Conservation (phyloP, 1,140 invertebrate species). For the Dinoponera quadriceps region DNA sequence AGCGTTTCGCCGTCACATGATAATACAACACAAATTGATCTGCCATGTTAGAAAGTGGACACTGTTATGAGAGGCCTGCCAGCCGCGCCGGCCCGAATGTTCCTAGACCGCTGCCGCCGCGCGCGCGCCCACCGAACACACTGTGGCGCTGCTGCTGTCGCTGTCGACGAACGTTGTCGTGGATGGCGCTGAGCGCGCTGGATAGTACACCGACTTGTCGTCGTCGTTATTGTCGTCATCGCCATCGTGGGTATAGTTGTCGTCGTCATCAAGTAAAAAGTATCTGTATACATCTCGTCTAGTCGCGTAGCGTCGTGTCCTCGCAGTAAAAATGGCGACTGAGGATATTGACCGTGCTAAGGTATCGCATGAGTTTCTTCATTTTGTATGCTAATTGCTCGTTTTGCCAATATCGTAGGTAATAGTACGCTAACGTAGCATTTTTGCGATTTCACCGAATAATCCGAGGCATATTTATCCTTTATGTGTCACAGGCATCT, state of each 20-base stretch:
- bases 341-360: constrained; percentile 83
- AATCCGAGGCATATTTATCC: background rate
- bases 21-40: constrained; percentile 86
- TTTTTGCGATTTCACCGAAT: background rate
- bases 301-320: background rate
- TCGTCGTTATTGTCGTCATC: too few species aligned
- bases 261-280: too few species aligned
- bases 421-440: too few species aligned
- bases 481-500: background rate
- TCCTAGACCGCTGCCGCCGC: constrained; percentile 70
- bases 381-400: background rate
- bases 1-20: constrained; percentile 86
- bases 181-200: background rate
- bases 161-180: constrained; percentile 30
- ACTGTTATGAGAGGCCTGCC: constrained; percentile 82
- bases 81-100: constrained; percentile 73
- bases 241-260: too few species aligned
- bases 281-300: too few species aligned
- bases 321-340: constrained; percentile 82
- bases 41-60: constrained; percentile 88
- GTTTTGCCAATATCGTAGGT: background rate
- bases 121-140: background rate
- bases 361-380: constrained; percentile 72
- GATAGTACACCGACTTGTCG: too few species aligned
- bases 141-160: constrained; percentile 34